Conservation (phyloP, 2,113 vertebrate species). For the Melanostigma gelatinosum region DNA sequence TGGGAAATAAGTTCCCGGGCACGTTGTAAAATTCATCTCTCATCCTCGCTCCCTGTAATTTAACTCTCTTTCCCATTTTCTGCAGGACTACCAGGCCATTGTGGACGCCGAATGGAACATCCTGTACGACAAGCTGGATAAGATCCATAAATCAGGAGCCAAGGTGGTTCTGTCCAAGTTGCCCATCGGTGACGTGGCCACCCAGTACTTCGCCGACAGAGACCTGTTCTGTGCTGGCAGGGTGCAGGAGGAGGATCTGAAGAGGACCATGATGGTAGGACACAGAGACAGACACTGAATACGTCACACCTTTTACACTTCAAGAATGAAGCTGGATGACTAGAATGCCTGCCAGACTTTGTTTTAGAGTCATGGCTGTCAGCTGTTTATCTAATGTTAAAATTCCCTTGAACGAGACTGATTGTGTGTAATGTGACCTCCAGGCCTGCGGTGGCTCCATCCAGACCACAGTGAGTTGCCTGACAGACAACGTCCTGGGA, state of each 20-base stretch:
- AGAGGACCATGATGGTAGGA: constrained; percentile 97
- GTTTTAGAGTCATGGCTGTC: background rate
- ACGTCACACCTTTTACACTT: background rate
- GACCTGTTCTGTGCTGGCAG: constrained; percentile 98
- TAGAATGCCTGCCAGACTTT: background rate
- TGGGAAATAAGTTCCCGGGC: background rate
- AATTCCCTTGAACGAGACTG: background rate
- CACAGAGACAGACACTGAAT: background rate
- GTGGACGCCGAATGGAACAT: constrained; percentile 99
- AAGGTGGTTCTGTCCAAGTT: constrained; percentile 97
- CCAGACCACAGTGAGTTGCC: constrained; percentile 90
- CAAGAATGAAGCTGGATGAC: background rate
- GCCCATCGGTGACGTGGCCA: constrained; percentile 96
- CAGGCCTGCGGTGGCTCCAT: constrained; percentile 98
- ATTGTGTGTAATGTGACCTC: constrained; percentile 29
- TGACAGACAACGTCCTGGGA: constrained; percentile 91
- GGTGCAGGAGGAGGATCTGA: constrained; percentile 95
- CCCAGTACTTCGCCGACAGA: constrained; percentile 96
- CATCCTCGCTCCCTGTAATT: accelerated
- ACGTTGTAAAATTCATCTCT: background rate
- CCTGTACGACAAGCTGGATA: constrained; percentile 96
- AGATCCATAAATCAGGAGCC: constrained; percentile 92
- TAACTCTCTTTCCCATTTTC: background rate
- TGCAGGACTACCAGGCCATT: constrained; percentile 97
- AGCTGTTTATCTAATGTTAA: background rate